phyloP scores from a whole-genome alignment of 2,113 vertebrate species.

The Alaudala cheleensis region DNA sequence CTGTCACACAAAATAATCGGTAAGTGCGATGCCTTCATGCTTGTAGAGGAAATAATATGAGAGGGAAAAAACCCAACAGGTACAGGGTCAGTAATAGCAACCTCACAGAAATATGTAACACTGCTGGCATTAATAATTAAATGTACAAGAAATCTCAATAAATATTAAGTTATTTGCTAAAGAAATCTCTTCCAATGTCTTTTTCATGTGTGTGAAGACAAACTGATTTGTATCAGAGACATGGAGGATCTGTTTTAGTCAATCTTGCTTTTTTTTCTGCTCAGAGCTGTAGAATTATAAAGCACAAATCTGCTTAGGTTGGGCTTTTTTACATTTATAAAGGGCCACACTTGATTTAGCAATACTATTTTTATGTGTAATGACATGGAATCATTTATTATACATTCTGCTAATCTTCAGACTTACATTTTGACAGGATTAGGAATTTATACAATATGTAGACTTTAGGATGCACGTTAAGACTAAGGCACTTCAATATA shows the following conservation, averaged over 20 bases:
- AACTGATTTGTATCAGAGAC: constrained; percentile 50
- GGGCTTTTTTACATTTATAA: constrained; percentile 63
- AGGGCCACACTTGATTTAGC: constrained; percentile 74
- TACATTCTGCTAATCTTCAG: constrained; percentile 78
- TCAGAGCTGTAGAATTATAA: constrained; percentile 32
- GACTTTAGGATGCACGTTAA: constrained; percentile 64
- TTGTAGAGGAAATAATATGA: constrained; percentile 25
- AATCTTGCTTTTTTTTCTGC: constrained; percentile 9
- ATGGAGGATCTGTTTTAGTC: constrained; percentile 23
- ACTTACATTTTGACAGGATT: constrained; percentile 72
- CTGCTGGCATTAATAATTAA: constrained; percentile 63
- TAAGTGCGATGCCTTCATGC: constrained; percentile 48
- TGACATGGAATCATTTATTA: constrained; percentile 75
- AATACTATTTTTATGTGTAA: constrained; percentile 72
- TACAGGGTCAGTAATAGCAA: constrained; percentile 61
- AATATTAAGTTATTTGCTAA: constrained; percentile 64
- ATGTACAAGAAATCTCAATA: constrained; percentile 59
- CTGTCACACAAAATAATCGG: constrained; percentile 61
- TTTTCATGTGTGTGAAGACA: neutral
- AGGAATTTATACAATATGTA: constrained; percentile 70
- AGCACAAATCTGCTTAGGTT: constrained; percentile 64
- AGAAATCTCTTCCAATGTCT: constrained; percentile 72
- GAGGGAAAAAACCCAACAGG: constrained; percentile 17
- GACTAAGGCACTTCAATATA: constrained; percentile 70
- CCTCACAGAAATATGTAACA: constrained; percentile 57